Conservation (phyloP, 2,113 vertebrate species). For the Otis tarda region DNA sequence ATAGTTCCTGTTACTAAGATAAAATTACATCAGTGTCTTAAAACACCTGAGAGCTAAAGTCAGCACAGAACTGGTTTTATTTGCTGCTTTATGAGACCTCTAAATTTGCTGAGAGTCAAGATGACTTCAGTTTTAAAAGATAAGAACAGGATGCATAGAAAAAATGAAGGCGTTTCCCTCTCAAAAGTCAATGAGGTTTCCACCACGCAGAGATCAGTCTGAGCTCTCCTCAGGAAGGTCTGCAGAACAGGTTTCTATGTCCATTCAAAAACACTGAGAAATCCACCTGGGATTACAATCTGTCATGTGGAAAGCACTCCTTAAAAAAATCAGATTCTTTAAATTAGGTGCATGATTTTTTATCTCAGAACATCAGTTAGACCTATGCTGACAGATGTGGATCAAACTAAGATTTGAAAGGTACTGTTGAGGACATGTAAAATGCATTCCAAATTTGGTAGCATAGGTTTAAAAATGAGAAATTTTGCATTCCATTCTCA, state of each 20-base stretch:
- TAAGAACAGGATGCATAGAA: not conserved
- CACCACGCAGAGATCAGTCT: not conserved
- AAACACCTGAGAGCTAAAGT: not conserved
- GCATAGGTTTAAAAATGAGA: not conserved
- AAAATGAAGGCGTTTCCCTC: not conserved
- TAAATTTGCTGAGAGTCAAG: not conserved
- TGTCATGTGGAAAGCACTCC: not conserved
- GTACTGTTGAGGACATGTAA: not conserved
- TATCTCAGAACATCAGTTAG: not conserved
- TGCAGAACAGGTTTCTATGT: not conserved
- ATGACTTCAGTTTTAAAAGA: not conserved
- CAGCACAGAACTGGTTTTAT: not conserved
- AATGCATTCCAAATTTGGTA: not conserved
- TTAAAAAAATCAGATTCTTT: not conserved
- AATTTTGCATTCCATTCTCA: not conserved
- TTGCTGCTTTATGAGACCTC: not conserved
- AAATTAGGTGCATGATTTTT: not conserved
- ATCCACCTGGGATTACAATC: not conserved
- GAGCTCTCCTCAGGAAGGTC: not conserved
- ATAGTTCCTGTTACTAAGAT: not conserved
- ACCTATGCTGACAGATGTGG: not conserved
- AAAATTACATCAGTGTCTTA: not conserved
- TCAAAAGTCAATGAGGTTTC: not conserved
- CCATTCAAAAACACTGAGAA: not conserved
- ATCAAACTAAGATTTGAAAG: not conserved